phyloP scores from a whole-genome alignment of 2,888 invertebrate species.

The Eucriotettix oculatus region DNA sequence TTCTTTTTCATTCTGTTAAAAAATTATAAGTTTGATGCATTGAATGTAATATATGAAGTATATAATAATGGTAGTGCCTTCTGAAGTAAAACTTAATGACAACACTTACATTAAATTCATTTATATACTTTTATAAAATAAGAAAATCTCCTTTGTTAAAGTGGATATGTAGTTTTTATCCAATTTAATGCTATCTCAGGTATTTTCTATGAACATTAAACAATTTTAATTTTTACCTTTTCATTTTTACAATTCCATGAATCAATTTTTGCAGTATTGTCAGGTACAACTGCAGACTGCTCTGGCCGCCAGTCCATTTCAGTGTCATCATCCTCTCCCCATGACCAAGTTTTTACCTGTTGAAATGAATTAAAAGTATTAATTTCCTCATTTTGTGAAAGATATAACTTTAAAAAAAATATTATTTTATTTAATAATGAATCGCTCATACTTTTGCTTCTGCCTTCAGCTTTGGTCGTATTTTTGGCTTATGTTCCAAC shows the following conservation, averaged over 20 bases:
- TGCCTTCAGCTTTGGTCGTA: constrained; percentile 54
- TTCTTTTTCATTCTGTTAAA: too few relatives aligned
- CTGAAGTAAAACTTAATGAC: too few relatives aligned
- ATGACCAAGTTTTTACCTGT: constrained; percentile 16
- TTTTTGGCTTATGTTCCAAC: constrained; percentile 30
- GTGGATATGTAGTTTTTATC: too few relatives aligned
- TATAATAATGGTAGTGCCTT: too few relatives aligned
- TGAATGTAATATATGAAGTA: too few relatives aligned
- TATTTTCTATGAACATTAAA: constrained; percentile 11
- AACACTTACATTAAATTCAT: too few relatives aligned
- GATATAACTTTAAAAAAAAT: background rate
- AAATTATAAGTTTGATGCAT: too few relatives aligned
- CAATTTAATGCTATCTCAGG: too few relatives aligned
- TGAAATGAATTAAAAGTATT: background rate
- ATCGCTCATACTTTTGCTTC: constrained; percentile 40
- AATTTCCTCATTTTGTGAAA: background rate
- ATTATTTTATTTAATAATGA: background rate
- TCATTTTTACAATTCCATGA: background rate
- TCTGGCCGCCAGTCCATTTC: constrained; percentile 26
- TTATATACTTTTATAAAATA: too few relatives aligned
- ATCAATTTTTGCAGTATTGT: background rate
- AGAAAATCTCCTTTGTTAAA: too few relatives aligned
- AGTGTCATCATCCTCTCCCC: constrained; percentile 37
- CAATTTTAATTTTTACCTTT: constrained; percentile 11
- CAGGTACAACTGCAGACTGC: background rate